These are phyloP conservation scores for Pachypanchax playfairii DNA, from an alignment of 2,113 vertebrate species.

Conservation along the genomic window DNA sequence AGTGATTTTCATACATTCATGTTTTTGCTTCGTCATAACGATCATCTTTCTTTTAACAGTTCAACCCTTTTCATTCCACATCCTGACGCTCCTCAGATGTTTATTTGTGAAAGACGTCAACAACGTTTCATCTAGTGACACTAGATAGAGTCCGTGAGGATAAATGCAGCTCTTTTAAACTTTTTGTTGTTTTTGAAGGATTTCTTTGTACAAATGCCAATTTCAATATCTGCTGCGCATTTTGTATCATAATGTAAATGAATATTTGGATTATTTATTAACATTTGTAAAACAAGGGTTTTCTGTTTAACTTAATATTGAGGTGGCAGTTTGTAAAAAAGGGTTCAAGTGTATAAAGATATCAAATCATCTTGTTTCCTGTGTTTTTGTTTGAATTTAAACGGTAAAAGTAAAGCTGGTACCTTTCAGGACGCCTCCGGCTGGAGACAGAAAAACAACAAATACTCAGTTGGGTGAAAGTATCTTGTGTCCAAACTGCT, in stretches of 20 bases:
- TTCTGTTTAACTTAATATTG: conserved; percentile 74
- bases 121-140: conserved; percentile 40
- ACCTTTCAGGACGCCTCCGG: too few relatives aligned
- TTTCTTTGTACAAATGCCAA: conserved; percentile 68
- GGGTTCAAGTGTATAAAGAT: conserved; percentile 78
- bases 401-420: too few relatives aligned
- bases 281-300: conserved; percentile 64
- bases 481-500: too few relatives aligned
- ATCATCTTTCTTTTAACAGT: too few relatives aligned
- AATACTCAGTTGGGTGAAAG: too few relatives aligned
- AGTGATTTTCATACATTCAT: too few relatives aligned
- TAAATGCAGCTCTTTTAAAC: conserved; percentile 43
- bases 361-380: conserved; percentile 47
- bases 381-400: too few relatives aligned
- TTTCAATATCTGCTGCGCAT: conserved; percentile 74
- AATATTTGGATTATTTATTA: conserved; percentile 84
- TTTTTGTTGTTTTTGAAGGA: conserved; percentile 35
- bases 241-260: conserved; percentile 82
- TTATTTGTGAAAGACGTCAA: conserved; percentile 28
- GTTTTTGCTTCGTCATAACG: too few relatives aligned
- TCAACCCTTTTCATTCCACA: too few relatives aligned
- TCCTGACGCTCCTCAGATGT: conserved; percentile 19
- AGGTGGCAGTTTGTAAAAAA: conserved; percentile 77
- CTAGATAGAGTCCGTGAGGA: conserved; percentile 29
- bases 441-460: too few relatives aligned